Percentiles rank a stretch among this genome's conserved stretches.
Evolutionary conservation across 2,113 vertebrate genomes (phyloP).

Genomic region (Rhinopithecus roxellana): DNA sequence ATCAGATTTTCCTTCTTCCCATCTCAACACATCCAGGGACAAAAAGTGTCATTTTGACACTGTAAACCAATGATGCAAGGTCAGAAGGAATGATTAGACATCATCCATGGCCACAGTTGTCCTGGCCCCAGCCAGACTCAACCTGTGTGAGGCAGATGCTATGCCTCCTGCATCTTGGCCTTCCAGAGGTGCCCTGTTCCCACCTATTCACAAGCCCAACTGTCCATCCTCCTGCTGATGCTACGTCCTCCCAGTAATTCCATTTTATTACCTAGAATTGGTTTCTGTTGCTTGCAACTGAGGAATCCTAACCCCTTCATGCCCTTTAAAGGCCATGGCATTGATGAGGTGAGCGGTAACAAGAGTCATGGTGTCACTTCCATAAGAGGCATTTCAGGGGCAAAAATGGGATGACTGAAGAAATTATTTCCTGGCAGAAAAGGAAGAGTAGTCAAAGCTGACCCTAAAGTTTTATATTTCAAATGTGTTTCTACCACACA

Average conservation of each 20-base stretch:
- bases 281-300: background rate
- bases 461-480: background rate
- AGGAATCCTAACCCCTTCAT: background rate
- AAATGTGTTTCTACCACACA: background rate
- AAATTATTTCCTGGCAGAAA: background rate
- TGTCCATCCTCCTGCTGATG: background rate
- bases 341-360: background rate
- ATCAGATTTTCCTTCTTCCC: background rate
- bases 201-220: background rate
- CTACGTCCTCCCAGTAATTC: background rate
- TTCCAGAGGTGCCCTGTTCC: background rate
- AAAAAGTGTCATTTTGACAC: background rate
- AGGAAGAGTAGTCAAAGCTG: background rate
- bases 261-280: background rate
- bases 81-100: background rate
- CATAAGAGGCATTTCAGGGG: background rate
- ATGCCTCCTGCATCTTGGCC: background rate
- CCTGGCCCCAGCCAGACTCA: background rate
- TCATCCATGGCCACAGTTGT: background rate
- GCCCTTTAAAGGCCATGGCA: background rate
- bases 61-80: background rate
- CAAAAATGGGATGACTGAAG: slow-evolving; percentile 6
- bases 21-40: background rate
- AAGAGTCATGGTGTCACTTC: background rate
- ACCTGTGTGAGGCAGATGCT: background rate